These are phyloP conservation scores for Hirudinaria manillensis DNA, from an alignment of 2,888 invertebrate genomes.

Conservation along the genomic window DNA sequence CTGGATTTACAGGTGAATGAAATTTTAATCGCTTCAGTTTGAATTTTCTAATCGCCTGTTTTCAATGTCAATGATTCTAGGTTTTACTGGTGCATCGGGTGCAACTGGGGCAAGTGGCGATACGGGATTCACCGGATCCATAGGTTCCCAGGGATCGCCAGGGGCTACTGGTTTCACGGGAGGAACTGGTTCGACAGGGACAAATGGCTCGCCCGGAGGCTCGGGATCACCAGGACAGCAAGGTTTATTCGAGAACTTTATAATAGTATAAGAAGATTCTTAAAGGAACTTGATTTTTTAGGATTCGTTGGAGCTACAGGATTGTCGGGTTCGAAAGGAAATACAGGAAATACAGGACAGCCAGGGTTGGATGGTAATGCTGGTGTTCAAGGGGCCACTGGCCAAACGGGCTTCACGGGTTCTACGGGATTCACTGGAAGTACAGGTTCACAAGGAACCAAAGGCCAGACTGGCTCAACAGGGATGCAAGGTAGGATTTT, in stretches of 20 bases:
- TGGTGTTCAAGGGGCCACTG: conserved; percentile 15
- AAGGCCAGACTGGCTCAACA: conserved; percentile 8
- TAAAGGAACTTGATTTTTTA: background rate
- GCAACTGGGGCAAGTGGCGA: background rate
- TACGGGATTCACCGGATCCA: background rate
- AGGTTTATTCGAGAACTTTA: background rate
- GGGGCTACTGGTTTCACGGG: conserved; percentile 36
- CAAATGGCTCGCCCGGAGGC: conserved; percentile 30
- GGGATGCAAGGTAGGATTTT: conserved; percentile 5
- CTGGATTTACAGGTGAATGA: conserved; percentile 3
- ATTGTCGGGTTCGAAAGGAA: conserved; percentile 12
- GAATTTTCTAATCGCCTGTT: background rate
- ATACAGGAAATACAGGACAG: conserved; percentile 15
- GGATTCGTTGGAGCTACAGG: background rate
- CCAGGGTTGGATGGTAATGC: background rate
- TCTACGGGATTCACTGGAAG: conserved; percentile 20
- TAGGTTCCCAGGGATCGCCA: background rate
- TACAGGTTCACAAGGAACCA: conserved; percentile 10
- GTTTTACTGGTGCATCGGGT: background rate
- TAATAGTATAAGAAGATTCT: background rate
- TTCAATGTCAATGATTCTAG: background rate
- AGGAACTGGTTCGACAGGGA: conserved; percentile 20
- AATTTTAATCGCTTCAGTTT: background rate
- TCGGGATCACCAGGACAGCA: conserved; percentile 23
- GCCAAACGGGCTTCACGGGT: conserved; percentile 13